A percentile compares a stretch with the other conserved stretches of the same genome.
phyloP scores from a whole-genome alignment of 1,140 invertebrate species.

The Andricus grossulariae region DNA sequence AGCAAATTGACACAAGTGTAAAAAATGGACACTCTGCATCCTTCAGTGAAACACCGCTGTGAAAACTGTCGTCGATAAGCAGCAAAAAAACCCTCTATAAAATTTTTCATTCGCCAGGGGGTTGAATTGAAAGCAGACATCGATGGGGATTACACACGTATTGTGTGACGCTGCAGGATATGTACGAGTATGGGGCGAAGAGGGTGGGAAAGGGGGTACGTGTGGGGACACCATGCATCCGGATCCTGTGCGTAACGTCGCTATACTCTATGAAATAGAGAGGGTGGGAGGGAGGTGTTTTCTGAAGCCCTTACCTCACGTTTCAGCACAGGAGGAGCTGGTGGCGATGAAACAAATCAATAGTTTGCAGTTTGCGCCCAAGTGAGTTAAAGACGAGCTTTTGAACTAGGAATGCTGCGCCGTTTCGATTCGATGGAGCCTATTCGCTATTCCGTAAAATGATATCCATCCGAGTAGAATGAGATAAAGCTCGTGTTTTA shows the following conservation, averaged over 20 bases:
- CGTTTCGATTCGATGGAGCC: constrained; percentile 1
- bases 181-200: background rate
- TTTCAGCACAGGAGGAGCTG: background rate
- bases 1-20: too few relatives aligned
- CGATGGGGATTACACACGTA: constrained; percentile 51
- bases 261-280: constrained; percentile 1
- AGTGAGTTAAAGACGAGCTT: constrained; percentile 16
- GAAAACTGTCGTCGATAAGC: too few relatives aligned
- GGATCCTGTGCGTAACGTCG: background rate
- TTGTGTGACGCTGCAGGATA: constrained; percentile 28
- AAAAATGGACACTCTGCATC: too few relatives aligned
- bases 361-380: background rate
- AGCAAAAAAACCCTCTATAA: constrained; percentile 6
- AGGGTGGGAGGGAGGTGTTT: background rate
- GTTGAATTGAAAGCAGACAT: constrained; percentile 51
- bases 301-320: background rate
- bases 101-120: constrained; percentile 24
- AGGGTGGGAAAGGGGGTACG: too few relatives aligned
- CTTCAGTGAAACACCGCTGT: too few relatives aligned
- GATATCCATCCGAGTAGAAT: constrained; percentile 38
- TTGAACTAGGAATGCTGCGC: background rate
- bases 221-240: background rate
- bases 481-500: constrained; percentile 33
- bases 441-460: constrained; percentile 31
- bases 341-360: constrained; percentile 8